Base-by-base conservation (phyloP, 2,888 invertebrate species). In the Orthosia incerta region DNA sequence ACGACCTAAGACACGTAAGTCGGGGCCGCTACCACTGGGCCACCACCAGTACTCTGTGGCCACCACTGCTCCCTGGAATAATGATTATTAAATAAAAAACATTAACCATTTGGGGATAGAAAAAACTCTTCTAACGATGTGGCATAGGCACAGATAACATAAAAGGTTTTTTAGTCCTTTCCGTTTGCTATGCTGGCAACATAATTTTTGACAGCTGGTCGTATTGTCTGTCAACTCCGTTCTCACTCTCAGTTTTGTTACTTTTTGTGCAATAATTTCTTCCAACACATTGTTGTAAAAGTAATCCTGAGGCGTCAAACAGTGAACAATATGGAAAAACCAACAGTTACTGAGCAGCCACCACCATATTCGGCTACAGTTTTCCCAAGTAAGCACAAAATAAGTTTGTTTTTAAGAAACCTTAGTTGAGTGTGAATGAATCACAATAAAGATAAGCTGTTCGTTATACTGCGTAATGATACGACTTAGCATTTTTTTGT, bases 361-460 rank as follows among this genome's bases (percentile, higher is more conserved):
- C 97, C 97, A 1, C 96, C 97, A 11, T 97, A 97, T 87, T 96
- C 97, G 0, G 96, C 97, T 23, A 87, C 93, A 20, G 83, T 92
- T 72, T 90, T 89, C 55, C 91, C 92, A 91, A 93, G 96, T 95
- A 90, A 88, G 84, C 16, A 16, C 20, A n/a, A 68, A 73, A 74
- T 70, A 81, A 81, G 79, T 85, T 85, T 85, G 85, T 83, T 81
- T 85, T 78, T 83, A 75, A 68, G 85, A 89, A 89, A 87, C 86
- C 86, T 64, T 88, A 84, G n/a, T 55, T 74, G 63, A 69, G 68
- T 82, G 74, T 64, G 74, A 88, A 86, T 93, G 93, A 93, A 91
- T 93, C 93, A 93, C 86, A 85, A 86, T 76, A 83, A 75, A 88
- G 91, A 92, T 92, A 93, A 93, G 91, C 86, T 80, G 87, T 80